These are phyloP conservation scores for Orgyia antiqua DNA, from an alignment of 2,888 invertebrate genomes.

Conservation along the genomic window DNA sequence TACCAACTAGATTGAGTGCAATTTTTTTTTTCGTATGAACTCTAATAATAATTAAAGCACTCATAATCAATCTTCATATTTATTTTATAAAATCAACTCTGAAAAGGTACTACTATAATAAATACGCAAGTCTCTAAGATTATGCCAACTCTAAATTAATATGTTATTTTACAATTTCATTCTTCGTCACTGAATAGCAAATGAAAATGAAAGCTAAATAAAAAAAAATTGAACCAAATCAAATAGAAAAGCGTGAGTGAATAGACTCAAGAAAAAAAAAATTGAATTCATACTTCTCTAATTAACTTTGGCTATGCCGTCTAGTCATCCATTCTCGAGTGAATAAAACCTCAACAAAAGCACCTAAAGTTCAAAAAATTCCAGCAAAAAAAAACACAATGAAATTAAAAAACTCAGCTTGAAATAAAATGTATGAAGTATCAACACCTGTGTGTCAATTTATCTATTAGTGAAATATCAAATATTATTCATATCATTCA, in stretches of 20 bases:
- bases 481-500: conserved; percentile 79
- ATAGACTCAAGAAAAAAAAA: conserved; percentile 27
- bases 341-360: conserved; percentile 49
- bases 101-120: conserved; percentile 51
- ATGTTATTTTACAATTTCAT: conserved; percentile 50
- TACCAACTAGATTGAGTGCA: conserved; percentile 69
- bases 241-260: conserved; percentile 25
- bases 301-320: conserved; percentile 75
- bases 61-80: conserved; percentile 65
- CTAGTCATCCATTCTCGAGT: conserved; percentile 49
- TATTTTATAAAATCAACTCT: conserved; percentile 62
- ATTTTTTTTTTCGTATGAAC: conserved; percentile 52
- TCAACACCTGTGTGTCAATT: conserved; percentile 68
- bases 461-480: conserved; percentile 78
- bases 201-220: conserved; percentile 26
- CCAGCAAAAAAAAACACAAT: conserved; percentile 39
- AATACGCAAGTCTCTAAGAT: conserved; percentile 67
- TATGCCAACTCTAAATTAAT: conserved; percentile 63
- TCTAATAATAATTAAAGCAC: conserved; percentile 72
- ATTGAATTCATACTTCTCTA: conserved; percentile 65
- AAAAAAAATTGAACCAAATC: conserved; percentile 24
- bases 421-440: conserved; percentile 52
- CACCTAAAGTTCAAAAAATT: conserved; percentile 67
- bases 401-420: conserved; percentile 35
- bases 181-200: conserved; percentile 42